Conservation (phyloP, 2,113 vertebrate species). For the Entelurus aequoreus region DNA sequence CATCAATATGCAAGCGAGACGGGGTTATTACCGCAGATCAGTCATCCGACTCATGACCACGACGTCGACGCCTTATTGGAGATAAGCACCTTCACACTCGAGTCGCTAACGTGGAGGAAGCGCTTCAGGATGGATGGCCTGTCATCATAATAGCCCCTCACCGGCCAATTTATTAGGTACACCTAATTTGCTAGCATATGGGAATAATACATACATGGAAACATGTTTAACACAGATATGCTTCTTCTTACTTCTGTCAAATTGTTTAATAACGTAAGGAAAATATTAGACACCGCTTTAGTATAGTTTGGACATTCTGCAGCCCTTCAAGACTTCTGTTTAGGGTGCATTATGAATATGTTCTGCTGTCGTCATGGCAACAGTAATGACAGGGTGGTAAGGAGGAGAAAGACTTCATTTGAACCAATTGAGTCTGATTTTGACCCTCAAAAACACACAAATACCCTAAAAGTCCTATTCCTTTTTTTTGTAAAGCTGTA, state of each 20-base stretch:
- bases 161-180: too few species aligned
- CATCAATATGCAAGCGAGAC: constrained; percentile 44
- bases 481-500: background rate
- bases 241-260: too few species aligned
- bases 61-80: constrained; percentile 38
- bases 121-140: constrained; percentile 31
- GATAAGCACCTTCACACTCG: constrained; percentile 47
- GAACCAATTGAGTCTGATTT: background rate
- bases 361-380: background rate
- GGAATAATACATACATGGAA: too few species aligned
- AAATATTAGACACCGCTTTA: too few species aligned
- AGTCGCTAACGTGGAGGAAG: constrained; percentile 9
- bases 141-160: background rate
- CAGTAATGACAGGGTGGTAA: background rate
- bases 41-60: constrained; percentile 44
- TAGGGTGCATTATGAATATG: background rate
- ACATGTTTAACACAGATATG: too few species aligned
- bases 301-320: background rate
- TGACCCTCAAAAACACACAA: background rate
- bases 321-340: background rate
- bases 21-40: constrained; percentile 44
- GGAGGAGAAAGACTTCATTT: background rate
- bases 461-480: background rate
- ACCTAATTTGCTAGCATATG: too few species aligned
- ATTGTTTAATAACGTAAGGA: too few species aligned